Conservation (phyloP, 1,140 invertebrate species). For the Hydropsyche tenuis region DNA sequence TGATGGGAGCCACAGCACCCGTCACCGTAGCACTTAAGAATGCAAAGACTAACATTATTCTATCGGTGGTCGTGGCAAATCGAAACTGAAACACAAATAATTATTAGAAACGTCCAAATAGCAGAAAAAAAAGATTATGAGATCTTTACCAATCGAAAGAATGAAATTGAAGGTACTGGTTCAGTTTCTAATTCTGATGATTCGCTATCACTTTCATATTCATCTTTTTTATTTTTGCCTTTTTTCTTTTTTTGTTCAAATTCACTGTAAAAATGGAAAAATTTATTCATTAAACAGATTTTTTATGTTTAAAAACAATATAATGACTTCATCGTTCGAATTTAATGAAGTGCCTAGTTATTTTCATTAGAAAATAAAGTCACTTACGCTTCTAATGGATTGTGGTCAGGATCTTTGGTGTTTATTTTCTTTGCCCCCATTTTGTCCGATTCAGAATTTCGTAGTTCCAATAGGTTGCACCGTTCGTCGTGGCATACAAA, state of each 20-base stretch:
- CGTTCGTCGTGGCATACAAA: not conserved
- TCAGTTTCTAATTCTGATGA: no score
- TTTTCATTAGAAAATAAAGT: no score
- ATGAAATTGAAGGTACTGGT: not conserved
- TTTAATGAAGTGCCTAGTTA: no score
- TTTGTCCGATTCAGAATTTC: not conserved
- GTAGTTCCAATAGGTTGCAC: not conserved
- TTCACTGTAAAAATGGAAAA: constrained; percentile 28
- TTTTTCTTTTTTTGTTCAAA: constrained; percentile 17
- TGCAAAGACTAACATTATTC: constrained; percentile 66
- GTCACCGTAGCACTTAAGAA: constrained; percentile 65
- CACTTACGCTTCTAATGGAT: constrained; percentile 15
- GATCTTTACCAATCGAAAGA: not conserved
- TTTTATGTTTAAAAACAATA: not conserved
- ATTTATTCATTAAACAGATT: not conserved
- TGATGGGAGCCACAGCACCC: constrained; percentile 69
- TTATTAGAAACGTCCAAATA: not conserved
- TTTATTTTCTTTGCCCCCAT: constrained; percentile 1
- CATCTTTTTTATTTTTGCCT: not conserved
- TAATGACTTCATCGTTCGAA: no score
- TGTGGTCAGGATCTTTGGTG: not conserved
- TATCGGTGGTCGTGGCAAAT: constrained; percentile 66
- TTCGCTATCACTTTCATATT: not conserved
- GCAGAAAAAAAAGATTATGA: not conserved
- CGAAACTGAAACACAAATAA: constrained; percentile 61